These are phyloP conservation scores for Acomys russatus DNA, from an alignment of 2,797 vertebrate species.

Conservation along the genomic window DNA sequence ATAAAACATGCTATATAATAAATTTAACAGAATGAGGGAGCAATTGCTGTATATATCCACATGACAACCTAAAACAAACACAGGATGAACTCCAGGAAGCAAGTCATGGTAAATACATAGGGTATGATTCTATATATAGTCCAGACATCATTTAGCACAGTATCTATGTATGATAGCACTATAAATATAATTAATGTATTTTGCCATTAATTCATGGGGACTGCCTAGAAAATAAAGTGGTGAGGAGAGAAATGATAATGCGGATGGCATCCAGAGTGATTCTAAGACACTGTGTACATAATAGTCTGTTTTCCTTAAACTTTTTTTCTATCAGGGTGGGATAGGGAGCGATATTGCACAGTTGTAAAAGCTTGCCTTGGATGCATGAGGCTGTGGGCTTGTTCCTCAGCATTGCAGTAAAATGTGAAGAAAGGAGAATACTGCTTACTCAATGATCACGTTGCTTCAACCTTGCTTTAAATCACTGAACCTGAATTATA, in stretches of 20 bases:
- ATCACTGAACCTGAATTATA: constrained; percentile 1
- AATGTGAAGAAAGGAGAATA: not conserved
- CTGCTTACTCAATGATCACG: not conserved
- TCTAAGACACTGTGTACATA: not conserved
- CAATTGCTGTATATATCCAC: not conserved
- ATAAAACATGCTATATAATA: not conserved
- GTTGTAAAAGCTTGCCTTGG: not conserved
- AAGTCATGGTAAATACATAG: not conserved
- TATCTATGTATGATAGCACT: not conserved
- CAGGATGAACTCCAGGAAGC: not conserved
- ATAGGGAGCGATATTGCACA: not conserved
- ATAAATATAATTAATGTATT: not conserved
- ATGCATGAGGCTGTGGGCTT: not conserved
- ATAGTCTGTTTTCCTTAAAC: not conserved
- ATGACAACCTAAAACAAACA: not conserved
- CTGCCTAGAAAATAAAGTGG: not conserved
- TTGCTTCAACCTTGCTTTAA: not conserved
- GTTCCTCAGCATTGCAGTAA: not conserved
- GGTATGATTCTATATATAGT: constrained; percentile 7
- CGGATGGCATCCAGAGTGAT: not conserved
- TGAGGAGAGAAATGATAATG: not conserved
- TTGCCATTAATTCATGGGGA: not conserved
- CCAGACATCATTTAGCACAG: not conserved
- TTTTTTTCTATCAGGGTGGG: not conserved
- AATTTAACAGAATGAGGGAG: not conserved